A percentile compares a stretch with the other conserved stretches of the same genome.
Evolutionary conservation across 2,888 invertebrate species (phyloP).

Genomic region (Antheraea assamensis): DNA sequence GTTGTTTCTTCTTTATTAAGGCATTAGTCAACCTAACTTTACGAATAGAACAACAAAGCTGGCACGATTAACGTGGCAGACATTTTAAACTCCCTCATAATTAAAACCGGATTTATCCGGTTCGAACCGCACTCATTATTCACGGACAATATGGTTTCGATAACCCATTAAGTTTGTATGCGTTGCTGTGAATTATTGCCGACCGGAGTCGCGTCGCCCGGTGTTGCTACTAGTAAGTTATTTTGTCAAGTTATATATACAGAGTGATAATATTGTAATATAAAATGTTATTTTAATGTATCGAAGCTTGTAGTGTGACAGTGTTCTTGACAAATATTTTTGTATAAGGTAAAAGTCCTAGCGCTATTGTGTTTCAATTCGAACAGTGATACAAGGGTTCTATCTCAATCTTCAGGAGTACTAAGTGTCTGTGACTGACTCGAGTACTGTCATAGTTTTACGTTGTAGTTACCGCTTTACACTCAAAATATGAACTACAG

Average conservation of each 20-base stretch:
- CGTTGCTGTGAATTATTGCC: constrained; percentile 42
- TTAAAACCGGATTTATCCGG: constrained; percentile 33
- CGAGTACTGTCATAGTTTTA: too few species aligned
- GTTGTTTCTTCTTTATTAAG: not conserved
- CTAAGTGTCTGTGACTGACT: too few species aligned
- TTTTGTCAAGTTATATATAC: not conserved
- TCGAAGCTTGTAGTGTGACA: too few species aligned
- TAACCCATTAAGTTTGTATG: constrained; percentile 44
- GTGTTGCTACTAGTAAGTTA: constrained; percentile 27
- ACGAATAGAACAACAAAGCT: not conserved
- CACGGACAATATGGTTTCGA: constrained; percentile 49
- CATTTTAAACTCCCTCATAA: constrained; percentile 37
- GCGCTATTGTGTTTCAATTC: too few species aligned
- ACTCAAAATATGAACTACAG: too few species aligned
- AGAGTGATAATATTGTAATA: too few species aligned
- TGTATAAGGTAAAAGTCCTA: too few species aligned
- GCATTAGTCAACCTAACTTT: not conserved
- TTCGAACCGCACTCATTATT: constrained; percentile 31
- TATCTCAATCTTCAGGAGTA: too few species aligned
- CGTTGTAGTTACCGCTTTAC: too few species aligned
- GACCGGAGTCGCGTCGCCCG: constrained; percentile 31
- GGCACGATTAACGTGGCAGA: constrained; percentile 21
- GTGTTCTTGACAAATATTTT: too few species aligned
- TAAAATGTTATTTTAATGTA: too few species aligned
- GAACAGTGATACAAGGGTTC: too few species aligned